Conservation (phyloP, 2,797 vertebrate genomes). For the Spinibarbus caldwelli region DNA sequence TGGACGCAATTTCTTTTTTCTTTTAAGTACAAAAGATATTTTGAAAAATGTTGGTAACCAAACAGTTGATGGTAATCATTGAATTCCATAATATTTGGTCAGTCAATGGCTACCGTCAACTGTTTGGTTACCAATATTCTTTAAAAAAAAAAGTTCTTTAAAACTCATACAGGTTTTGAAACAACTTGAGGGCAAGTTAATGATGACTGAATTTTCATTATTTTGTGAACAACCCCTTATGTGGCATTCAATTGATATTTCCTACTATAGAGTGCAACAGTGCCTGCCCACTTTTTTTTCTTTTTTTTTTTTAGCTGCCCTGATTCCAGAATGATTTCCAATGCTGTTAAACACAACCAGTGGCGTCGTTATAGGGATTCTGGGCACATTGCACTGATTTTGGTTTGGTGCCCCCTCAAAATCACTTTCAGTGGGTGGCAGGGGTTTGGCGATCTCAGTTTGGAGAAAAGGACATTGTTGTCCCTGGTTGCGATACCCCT, state of each 20-base stretch:
- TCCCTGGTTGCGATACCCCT: neutral
- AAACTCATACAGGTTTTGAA: neutral
- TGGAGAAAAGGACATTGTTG: neutral
- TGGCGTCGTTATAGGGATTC: neutral
- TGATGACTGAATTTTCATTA: neutral
- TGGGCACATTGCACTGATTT: neutral
- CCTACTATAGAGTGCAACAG: neutral
- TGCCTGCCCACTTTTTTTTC: neutral
- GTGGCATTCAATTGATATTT: neutral
- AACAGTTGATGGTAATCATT: neutral
- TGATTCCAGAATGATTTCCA: neutral
- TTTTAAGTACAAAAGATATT: too few species aligned
- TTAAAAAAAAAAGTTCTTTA: neutral
- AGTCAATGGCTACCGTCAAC: neutral
- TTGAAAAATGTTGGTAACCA: neutral
- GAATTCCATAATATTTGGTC: neutral
- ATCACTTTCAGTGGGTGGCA: too few species aligned
- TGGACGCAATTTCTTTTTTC: too few species aligned
- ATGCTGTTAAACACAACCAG: neutral
- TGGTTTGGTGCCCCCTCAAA: neutral
- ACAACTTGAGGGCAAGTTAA: neutral
- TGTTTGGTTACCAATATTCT: neutral
- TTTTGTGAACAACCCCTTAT: neutral
- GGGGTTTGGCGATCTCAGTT: too few species aligned
- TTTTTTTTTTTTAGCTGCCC: neutral